Evolutionary conservation across 2,113 vertebrate genomes (phyloP).

Genomic region (Pygoscelis antarcticus): DNA sequence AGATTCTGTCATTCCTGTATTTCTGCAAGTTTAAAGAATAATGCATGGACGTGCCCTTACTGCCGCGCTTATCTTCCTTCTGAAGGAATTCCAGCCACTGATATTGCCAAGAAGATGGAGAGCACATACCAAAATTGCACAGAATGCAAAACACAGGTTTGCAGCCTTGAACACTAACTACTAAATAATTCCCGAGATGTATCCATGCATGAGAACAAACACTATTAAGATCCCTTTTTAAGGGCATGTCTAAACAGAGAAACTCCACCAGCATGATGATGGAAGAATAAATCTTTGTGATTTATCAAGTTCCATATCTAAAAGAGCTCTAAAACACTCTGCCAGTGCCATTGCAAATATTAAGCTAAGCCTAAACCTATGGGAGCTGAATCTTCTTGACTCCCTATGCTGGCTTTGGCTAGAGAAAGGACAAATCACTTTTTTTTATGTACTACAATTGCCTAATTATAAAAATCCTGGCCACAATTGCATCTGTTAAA

Average conservation of each 20-base stretch:
- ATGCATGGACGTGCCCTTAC: constrained; percentile 54
- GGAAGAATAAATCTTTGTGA: neutral
- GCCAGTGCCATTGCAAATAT: neutral
- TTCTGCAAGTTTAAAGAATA: constrained; percentile 57
- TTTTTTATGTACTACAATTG: neutral
- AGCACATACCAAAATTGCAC: constrained; percentile 41
- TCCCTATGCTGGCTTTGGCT: neutral
- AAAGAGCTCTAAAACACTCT: neutral
- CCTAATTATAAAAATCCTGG: neutral
- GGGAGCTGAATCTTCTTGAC: neutral
- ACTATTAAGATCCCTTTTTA: neutral
- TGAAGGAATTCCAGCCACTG: constrained; percentile 65
- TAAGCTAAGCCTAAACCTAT: neutral
- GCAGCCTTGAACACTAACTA: neutral
- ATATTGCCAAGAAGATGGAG: constrained; percentile 63
- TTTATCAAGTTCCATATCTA: neutral
- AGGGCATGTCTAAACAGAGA: neutral
- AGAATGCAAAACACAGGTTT: constrained; percentile 62
- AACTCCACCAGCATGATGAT: neutral
- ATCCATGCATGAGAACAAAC: neutral
- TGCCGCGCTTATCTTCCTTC: constrained; percentile 48
- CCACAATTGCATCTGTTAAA: neutral
- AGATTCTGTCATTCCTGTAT: constrained; percentile 69
- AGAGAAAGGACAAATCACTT: neutral
- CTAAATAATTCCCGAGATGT: neutral